A percentile compares a stretch with the other conserved stretches of the same genome.
Conservation (phyloP, 2,888 invertebrate genomes). For the Limnephilus marmoratus region DNA sequence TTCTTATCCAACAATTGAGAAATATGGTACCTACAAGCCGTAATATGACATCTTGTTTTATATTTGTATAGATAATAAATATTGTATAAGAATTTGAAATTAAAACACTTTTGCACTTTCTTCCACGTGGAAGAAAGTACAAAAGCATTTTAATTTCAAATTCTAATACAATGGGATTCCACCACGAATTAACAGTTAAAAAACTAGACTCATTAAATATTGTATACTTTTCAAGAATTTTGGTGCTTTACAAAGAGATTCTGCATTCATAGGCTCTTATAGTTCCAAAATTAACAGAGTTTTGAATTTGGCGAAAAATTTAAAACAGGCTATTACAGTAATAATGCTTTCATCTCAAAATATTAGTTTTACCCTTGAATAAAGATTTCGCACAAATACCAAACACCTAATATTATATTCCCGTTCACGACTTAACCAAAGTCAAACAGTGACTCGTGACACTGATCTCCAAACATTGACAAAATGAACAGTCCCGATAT, state of each 20-base stretch:
- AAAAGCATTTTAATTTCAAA: too few species aligned
- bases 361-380: neutral
- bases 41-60: too few species aligned
- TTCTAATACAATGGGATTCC: too few species aligned
- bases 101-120: too few species aligned
- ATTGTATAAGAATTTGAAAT: too few species aligned
- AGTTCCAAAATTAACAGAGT: neutral
- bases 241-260: neutral
- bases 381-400: neutral
- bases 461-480: slow-evolving; percentile 27
- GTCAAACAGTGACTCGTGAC: slow-evolving; percentile 11
- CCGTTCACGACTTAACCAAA: slow-evolving; percentile 10
- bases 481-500: neutral
- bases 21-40: too few species aligned
- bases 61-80: too few species aligned
- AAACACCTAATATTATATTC: neutral
- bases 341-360: neutral
- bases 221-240: too few species aligned
- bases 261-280: neutral
- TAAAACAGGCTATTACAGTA: neutral
- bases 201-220: too few species aligned
- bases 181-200: too few species aligned
- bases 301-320: neutral
- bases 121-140: too few species aligned
- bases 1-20: neutral